Evolutionary conservation across 2,797 vertebrate genomes (phyloP).

Genomic region (Serranus cabrilla): DNA sequence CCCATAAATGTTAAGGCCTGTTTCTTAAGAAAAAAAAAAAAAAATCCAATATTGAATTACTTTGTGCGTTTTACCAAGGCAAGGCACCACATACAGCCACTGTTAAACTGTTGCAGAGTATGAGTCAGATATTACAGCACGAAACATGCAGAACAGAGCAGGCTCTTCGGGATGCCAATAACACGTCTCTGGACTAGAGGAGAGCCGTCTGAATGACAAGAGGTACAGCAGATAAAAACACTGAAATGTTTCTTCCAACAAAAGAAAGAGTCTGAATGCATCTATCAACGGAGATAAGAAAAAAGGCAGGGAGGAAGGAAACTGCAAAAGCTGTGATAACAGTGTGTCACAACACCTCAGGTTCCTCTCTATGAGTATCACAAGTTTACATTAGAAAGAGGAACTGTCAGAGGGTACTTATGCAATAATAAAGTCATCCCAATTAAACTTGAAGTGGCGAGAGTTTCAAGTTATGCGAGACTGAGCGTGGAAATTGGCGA

Average conservation of each 20-base stretch:
- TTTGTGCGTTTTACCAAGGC: conserved; percentile 79
- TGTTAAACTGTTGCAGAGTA: conserved; percentile 53
- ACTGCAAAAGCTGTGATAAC: conserved; percentile 68
- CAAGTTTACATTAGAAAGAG: conserved; percentile 58
- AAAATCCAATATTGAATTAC: conserved; percentile 58
- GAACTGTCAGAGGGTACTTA: conserved; percentile 78
- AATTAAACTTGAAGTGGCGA: conserved; percentile 78
- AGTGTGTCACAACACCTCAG: conserved; percentile 71
- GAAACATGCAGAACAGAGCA: conserved; percentile 73
- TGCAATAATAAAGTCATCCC: conserved; percentile 80
- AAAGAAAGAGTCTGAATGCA: conserved; percentile 22
- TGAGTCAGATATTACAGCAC: conserved; percentile 60
- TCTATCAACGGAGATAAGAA: conserved; percentile 32
- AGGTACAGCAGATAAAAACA: conserved; percentile 56
- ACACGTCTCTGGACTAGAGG: conserved; percentile 49
- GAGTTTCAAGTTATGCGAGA: conserved; percentile 43
- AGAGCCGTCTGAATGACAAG: conserved; percentile 50
- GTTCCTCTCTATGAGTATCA: conserved; percentile 67
- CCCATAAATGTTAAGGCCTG: conserved; percentile 39
- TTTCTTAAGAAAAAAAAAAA: conserved; percentile 27
- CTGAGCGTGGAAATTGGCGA: conserved; percentile 41
- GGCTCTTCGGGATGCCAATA: conserved; percentile 74
- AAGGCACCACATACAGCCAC: conserved; percentile 79
- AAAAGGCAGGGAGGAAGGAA: conserved; percentile 49
- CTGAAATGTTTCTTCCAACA: conserved; percentile 28